These are phyloP conservation scores for Phalacrocorax carbo DNA, from an alignment of 2,113 vertebrate species.

Conservation along the genomic window DNA sequence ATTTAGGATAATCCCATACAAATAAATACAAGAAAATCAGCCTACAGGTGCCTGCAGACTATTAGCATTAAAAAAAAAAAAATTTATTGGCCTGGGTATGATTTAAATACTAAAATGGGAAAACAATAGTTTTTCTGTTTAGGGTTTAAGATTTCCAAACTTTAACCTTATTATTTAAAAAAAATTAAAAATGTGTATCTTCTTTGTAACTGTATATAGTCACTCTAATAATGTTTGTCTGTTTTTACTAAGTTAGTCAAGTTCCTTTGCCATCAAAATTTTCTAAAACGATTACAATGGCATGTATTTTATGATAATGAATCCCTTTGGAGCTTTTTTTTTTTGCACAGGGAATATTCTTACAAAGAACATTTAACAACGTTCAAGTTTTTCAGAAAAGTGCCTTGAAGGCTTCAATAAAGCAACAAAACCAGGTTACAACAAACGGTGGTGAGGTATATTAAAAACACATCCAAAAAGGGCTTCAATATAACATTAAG, in stretches of 20 bases:
- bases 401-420: background rate
- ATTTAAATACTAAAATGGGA: background rate
- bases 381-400: background rate
- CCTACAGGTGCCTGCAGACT: background rate
- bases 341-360: rapidly evolving
- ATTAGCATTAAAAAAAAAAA: background rate
- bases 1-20: background rate
- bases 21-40: background rate
- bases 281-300: background rate
- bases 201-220: background rate
- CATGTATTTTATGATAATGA: background rate
- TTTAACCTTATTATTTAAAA: background rate
- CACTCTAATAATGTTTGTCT: background rate
- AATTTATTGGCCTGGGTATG: rapidly evolving
- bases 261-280: background rate
- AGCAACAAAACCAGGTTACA: background rate
- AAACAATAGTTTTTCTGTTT: background rate
- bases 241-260: background rate
- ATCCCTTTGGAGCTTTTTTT: background rate
- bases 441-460: background rate
- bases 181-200: background rate
- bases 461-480: background rate
- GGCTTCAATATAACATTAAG: background rate
- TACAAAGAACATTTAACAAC: background rate
- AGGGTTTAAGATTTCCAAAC: background rate